These are phyloP conservation scores for Cuculus canorus DNA, from an alignment of 2,797 vertebrate species.

Conservation along the genomic window DNA sequence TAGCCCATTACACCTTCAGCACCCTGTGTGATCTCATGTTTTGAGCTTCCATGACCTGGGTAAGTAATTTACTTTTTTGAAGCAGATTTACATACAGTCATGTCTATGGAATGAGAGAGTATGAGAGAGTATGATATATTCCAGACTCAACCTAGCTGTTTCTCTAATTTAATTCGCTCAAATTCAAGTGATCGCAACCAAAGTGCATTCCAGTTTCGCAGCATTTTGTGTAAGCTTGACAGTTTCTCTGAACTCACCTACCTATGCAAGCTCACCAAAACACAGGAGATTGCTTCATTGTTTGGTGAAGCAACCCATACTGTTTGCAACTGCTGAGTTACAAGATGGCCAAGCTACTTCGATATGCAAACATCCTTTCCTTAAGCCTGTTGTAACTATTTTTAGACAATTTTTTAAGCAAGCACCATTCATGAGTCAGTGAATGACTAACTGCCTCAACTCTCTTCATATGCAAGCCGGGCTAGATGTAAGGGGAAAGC, in stretches of 20 bases:
- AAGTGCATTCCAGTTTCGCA: neutral
- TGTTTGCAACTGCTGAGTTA: neutral
- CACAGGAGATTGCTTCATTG: neutral
- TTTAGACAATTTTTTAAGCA: slow-evolving; percentile 31
- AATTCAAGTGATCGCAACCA: neutral
- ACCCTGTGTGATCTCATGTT: neutral
- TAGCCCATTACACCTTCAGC: neutral
- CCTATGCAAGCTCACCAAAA: neutral
- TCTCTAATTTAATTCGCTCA: neutral
- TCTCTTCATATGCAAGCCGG: neutral
- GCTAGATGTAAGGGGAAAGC: neutral
- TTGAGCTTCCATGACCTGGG: neutral
- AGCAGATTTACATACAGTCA: neutral
- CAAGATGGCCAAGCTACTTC: neutral
- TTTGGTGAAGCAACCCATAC: neutral
- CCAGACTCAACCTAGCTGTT: neutral
- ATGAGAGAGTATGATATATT: neutral
- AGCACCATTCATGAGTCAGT: slow-evolving; percentile 45
- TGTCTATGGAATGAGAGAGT: neutral
- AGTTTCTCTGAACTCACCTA: neutral
- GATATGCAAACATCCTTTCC: neutral
- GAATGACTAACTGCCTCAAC: slow-evolving; percentile 31
- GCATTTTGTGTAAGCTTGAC: neutral
- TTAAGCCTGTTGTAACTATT: slow-evolving; percentile 34
- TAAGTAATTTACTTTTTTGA: neutral